These are phyloP conservation scores for Rana temporaria DNA, from an alignment of 2,113 vertebrate species.

Conservation along the genomic window DNA sequence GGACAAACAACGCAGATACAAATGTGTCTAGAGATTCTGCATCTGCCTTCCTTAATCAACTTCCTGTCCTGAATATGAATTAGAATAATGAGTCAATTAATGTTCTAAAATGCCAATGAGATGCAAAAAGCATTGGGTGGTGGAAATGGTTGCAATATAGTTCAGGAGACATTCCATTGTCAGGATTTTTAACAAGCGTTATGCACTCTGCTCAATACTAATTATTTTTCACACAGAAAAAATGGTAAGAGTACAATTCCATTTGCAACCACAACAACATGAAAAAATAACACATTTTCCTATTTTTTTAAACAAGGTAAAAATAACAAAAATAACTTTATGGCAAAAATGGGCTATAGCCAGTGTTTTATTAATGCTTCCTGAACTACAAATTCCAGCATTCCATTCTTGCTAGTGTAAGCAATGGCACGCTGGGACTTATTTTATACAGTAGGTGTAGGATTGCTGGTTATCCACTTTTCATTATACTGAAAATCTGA, in stretches of 20 bases:
- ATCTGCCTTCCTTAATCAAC: slow-evolving; percentile 88
- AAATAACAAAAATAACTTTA: no score
- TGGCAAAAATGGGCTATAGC: no score
- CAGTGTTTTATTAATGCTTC: no score
- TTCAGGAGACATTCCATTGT: slow-evolving; percentile 71
- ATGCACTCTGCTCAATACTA: slow-evolving; percentile 67
- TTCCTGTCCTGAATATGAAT: slow-evolving; percentile 82
- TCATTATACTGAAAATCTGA: no score
- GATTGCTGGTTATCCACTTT: no score
- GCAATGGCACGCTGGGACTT: no score
- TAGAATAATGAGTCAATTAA: slow-evolving; percentile 96
- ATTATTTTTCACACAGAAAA: slow-evolving; percentile 70
- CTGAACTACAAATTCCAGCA: no score
- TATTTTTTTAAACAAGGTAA: neutral
- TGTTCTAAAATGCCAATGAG: slow-evolving; percentile 88
- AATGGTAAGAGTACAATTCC: neutral
- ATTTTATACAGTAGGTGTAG: no score
- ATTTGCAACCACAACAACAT: neutral
- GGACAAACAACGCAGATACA: slow-evolving; percentile 75
- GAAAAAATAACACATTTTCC: neutral
- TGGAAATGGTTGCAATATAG: slow-evolving; percentile 58
- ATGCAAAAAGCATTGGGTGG: slow-evolving; percentile 77
- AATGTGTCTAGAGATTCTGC: slow-evolving; percentile 82
- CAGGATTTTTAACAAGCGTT: slow-evolving; percentile 76
- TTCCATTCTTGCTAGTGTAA: no score